Evolutionary conservation across 64 coral and sea anemone genomes (phyloP), one percentile per base, ranked within the genome.

Genomic region (Porites australiensis): DNA sequence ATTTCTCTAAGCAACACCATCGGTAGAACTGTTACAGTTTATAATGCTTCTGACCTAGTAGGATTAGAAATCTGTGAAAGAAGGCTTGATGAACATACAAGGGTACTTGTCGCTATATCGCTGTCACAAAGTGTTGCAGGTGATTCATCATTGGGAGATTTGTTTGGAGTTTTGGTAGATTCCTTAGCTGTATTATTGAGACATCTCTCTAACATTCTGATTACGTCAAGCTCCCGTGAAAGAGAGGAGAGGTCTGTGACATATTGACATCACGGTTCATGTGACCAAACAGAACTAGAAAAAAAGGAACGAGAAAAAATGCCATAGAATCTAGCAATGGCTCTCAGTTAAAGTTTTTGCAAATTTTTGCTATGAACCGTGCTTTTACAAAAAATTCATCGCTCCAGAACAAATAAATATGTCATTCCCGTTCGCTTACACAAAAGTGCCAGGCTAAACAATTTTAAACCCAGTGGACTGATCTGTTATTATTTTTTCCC

Each of bases 261-360:
- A 82, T 82, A 22, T 54, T 82, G 52, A 88, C 49, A 88, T 93
- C 57, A 70, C 71, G 19, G n/a, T n/a, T n/a, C n/a, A n/a, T n/a
- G n/a, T n/a, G n/a, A n/a, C n/a, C n/a, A n/a, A n/a, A n/a, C n/a
- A n/a, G n/a, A n/a, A n/a, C n/a, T n/a, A n/a, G n/a, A n/a, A n/a
- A n/a, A n/a, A n/a, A 37, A 37, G 27, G 27, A 37, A n/a, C n/a
- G n/a, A n/a, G n/a, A n/a, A n/a, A n/a, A n/a, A n/a, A n/a, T 86
- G 55, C 76, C 86, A 20, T 94, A 74, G 43, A 16, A 54, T 58
- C 91, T 82, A 37, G n/a, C 89, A 44, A 91, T 88, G 57, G 64
- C 68, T 75, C 59, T 89, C 13, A 90, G n/a, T n/a, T n/a, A n/a
- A n/a, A n/a, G n/a, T n/a, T n/a, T n/a, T n/a, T n/a, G n/a, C n/a